A percentile compares a stretch with the other conserved stretches of the same genome.
Conservation (phyloP, 2,797 vertebrate genomes). For the Lindbergichthys nudifrons region DNA sequence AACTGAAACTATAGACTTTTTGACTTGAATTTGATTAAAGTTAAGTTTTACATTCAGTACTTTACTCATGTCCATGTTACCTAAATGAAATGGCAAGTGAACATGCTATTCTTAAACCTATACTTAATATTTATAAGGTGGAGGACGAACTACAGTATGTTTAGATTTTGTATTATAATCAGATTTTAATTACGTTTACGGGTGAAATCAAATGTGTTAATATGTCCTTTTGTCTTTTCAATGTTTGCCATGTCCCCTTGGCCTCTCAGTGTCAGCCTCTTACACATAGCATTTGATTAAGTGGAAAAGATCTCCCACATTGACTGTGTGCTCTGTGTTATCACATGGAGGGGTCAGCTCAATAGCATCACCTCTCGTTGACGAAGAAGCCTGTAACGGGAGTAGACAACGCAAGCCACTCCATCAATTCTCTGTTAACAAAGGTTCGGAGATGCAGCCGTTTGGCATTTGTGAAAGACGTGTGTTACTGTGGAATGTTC, state of each 20-base stretch:
- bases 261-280: not conserved
- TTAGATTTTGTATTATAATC: constrained; percentile 17
- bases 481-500: constrained; percentile 53
- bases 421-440: constrained; percentile 35
- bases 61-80: constrained; percentile 6
- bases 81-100: not conserved
- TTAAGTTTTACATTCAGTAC: constrained; percentile 29
- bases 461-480: constrained; percentile 47
- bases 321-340: constrained; percentile 17
- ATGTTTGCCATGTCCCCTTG: not conserved
- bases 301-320: constrained; percentile 1
- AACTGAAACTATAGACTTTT: constrained; percentile 12
- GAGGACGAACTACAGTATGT: not conserved
- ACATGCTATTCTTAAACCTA: not conserved
- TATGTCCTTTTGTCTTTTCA: not conserved
- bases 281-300: not conserved
- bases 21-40: constrained; percentile 45
- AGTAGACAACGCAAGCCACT: constrained; percentile 6
- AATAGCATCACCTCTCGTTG: constrained; percentile 15
- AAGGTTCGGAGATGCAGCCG: constrained; percentile 25
- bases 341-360: constrained; percentile 14
- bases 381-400: constrained; percentile 3
- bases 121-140: not conserved
- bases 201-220: not conserved
- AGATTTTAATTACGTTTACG: constrained; percentile 24